Percentiles rank a stretch among this genome's conserved stretches.
Conservation (phyloP, 2,797 vertebrate species). For the Diceros bicornis region DNA sequence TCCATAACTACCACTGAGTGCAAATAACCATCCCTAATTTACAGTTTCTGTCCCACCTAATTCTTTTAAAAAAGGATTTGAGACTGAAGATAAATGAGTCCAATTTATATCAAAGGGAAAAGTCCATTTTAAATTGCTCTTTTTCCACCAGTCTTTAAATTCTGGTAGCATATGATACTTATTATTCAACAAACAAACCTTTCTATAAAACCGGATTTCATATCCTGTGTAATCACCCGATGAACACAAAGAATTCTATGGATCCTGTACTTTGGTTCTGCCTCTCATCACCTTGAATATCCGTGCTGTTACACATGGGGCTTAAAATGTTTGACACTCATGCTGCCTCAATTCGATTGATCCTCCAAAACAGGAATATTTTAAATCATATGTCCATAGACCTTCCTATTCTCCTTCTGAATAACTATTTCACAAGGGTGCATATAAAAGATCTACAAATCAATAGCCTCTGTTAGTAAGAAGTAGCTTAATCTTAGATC, state of each 20-base stretch:
- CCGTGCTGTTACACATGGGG: accelerated
- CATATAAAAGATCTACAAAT: neutral
- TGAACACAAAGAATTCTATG: neutral
- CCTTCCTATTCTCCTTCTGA: neutral
- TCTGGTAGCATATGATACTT: neutral
- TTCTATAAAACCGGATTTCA: neutral
- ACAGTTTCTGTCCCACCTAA: neutral
- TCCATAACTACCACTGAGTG: accelerated
- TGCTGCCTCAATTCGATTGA: neutral
- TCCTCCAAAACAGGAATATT: neutral
- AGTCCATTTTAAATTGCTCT: neutral
- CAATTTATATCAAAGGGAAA: neutral
- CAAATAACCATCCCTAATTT: neutral
- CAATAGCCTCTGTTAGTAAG: neutral
- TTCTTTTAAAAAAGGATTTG: neutral
- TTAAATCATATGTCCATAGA: accelerated
- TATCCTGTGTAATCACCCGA: too few relatives aligned
- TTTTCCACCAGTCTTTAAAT: neutral
- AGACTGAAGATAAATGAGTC: neutral
- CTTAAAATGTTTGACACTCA: neutral
- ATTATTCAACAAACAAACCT: neutral
- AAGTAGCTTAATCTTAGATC: neutral
- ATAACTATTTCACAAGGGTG: neutral
- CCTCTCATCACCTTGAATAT: neutral
- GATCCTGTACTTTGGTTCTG: neutral